Base-by-base conservation (phyloP, 2,888 invertebrate genomes). In the Drosophila setosimentum region DNA sequence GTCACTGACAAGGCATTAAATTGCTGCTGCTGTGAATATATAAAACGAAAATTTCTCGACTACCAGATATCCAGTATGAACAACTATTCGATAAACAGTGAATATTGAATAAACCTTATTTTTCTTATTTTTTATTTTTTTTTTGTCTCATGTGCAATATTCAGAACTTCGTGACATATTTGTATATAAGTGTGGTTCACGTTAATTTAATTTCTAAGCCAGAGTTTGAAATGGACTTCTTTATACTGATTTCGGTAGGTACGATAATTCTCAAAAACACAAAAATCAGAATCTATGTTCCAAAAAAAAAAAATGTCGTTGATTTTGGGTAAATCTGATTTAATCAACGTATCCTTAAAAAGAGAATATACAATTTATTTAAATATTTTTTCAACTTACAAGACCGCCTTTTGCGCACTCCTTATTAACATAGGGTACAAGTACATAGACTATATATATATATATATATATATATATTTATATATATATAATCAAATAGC, bases 401-500 rank as follows among this genome's bases (percentile, higher is more conserved):
- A 49, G 27, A 27, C 27, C 10, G 49, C 49, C 27, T 27, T 49
- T 27, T 49, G 2, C 18, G 53, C 33, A 5, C 6, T 21, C 1
- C 11, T 11, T 11, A 37, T 37, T 24, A 1, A 13, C n/a, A 32
- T 6, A 48, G 61, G 45, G 29, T 62, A 63, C 10, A 29, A 30
- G 27, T 50, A 33, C 50, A 51, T 29, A 21, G 24, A 8, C 27
- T 21, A 13, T 16, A 42, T 21, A 21, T n/a, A 30, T 49, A 59
- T n/a, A 10, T 11, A 13, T 49, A 45, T 18, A 30, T 58, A 35
- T 21, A 24, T 30, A 33, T 42, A 32, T 48, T 24, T 45, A n/a
- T 33, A 3, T 60, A 37, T 37, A 54, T 62, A 77, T 24, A 77
- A 66, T 71, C 45, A 57, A 66, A 55, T 62, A 13, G 61, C 37